These are phyloP conservation scores for Paedocypris micromegethes DNA, from an alignment of 2,797 vertebrate genomes.

Conservation along the genomic window DNA sequence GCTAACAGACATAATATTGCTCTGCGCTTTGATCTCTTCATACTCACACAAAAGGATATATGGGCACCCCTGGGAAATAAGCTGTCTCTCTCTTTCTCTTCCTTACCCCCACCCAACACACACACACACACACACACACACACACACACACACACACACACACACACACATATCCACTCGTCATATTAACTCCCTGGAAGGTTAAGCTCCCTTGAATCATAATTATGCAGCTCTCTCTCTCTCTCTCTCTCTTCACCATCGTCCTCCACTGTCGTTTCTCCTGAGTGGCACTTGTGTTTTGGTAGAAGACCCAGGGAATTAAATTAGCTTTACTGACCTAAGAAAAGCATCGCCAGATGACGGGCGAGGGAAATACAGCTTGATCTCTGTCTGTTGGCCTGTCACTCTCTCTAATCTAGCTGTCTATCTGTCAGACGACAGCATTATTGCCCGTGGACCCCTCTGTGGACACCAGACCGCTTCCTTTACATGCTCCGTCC, in stretches of 20 bases:
- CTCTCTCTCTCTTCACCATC: slow-evolving; percentile 28
- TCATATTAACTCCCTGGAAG: slow-evolving; percentile 80
- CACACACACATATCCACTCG: slow-evolving; percentile 56
- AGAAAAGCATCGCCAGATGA: slow-evolving; percentile 65
- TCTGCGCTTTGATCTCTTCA: slow-evolving; percentile 73
- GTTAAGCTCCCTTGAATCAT: slow-evolving; percentile 75
- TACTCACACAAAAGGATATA: slow-evolving; percentile 76
- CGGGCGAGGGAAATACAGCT: slow-evolving; percentile 65
- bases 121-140: slow-evolving; percentile 27
- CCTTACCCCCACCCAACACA: slow-evolving; percentile 38
- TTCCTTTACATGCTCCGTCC: slow-evolving; percentile 19
- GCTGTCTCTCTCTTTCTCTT: slow-evolving; percentile 65
- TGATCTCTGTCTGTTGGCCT: slow-evolving; percentile 75
- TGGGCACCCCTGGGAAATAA: slow-evolving; percentile 79
- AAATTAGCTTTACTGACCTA: slow-evolving; percentile 76
- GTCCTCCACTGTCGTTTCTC: slow-evolving; percentile 53
- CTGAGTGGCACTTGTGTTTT: slow-evolving; percentile 73
- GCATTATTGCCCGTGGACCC: slow-evolving; percentile 61
- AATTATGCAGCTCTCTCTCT: slow-evolving; percentile 71
- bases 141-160: slow-evolving; percentile 33
- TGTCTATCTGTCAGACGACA: slow-evolving; percentile 66
- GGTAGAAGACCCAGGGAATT: slow-evolving; percentile 68
- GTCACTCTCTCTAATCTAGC: slow-evolving; percentile 74
- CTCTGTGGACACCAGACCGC: slow-evolving; percentile 25
- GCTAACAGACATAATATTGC: slow-evolving; percentile 80